Conservation (phyloP, 2,797 vertebrate species). For the Carapus acus region DNA sequence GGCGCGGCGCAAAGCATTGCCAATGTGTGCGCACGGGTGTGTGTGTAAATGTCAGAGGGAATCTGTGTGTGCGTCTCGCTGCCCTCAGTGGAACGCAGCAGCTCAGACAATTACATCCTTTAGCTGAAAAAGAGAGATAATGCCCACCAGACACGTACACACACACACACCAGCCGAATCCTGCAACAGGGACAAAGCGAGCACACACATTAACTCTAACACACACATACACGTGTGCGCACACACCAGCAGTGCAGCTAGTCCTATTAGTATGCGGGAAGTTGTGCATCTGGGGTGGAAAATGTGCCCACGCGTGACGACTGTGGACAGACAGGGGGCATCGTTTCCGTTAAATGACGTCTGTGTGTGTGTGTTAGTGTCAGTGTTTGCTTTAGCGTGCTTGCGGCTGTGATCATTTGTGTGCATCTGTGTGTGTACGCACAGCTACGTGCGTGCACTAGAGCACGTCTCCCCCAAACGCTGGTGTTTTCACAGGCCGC, state of each 20-base stretch:
- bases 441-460: too few relatives aligned
- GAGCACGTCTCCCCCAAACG: too few relatives aligned
- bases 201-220: too few relatives aligned
- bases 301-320: neutral
- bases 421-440: neutral
- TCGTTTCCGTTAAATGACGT: neutral
- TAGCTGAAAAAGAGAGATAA: constrained; percentile 29
- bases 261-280: neutral
- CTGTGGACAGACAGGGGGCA: neutral
- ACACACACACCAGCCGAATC: constrained; percentile 9
- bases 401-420: neutral
- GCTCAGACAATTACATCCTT: constrained; percentile 29
- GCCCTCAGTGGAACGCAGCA: constrained; percentile 34
- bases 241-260: neutral
- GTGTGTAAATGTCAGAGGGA: constrained; percentile 7
- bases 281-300: neutral
- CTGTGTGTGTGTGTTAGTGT: neutral
- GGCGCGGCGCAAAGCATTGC: constrained; percentile 1
- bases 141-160: too few relatives aligned
- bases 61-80: constrained; percentile 21
- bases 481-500: too few relatives aligned
- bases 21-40: neutral
- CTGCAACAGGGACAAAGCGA: constrained; percentile 1
- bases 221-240: neutral
- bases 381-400: neutral